Conservation (phyloP, 1,140 invertebrate species). For the Heliconius hermathena region DNA sequence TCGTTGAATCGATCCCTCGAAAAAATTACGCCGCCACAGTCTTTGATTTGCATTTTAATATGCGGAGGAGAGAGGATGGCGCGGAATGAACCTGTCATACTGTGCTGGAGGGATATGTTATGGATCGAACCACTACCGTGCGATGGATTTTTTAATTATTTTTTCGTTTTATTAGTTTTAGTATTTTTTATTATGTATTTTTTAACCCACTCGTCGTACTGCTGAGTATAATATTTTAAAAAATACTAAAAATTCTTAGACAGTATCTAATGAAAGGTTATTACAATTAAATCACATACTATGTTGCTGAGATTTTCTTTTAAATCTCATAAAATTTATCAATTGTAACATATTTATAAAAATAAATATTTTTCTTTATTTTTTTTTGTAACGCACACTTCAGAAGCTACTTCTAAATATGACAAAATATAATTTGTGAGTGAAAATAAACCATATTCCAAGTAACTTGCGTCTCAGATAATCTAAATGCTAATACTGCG, state of each 20-base stretch:
- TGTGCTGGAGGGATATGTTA: constrained; percentile 54
- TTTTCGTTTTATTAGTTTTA: background rate
- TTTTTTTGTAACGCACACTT: background rate
- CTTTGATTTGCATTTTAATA: constrained; percentile 79
- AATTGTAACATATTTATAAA: background rate
- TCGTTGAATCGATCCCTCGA: constrained; percentile 60
- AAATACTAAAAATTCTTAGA: too few relatives aligned
- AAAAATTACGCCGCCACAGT: constrained; percentile 56
- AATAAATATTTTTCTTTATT: background rate
- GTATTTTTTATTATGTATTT: background rate
- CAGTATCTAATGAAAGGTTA: background rate
- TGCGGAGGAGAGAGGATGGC: constrained; percentile 63
- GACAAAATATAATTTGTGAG: constrained; percentile 39
- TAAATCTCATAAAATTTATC: too few relatives aligned
- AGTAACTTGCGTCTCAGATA: constrained; percentile 48
- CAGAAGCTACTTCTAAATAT: background rate
- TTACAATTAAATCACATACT: too few relatives aligned
- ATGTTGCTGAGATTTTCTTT: too few relatives aligned
- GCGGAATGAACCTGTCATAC: constrained; percentile 68
- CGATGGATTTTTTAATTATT: background rate
- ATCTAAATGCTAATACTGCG: constrained; percentile 57
- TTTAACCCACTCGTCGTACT: background rate
- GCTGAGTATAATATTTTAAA: background rate
- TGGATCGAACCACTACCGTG: constrained; percentile 26
- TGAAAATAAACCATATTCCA: constrained; percentile 40